Evolutionary conservation across 2,797 vertebrate genomes (phyloP).

Genomic region (Muscicapa comitata): DNA sequence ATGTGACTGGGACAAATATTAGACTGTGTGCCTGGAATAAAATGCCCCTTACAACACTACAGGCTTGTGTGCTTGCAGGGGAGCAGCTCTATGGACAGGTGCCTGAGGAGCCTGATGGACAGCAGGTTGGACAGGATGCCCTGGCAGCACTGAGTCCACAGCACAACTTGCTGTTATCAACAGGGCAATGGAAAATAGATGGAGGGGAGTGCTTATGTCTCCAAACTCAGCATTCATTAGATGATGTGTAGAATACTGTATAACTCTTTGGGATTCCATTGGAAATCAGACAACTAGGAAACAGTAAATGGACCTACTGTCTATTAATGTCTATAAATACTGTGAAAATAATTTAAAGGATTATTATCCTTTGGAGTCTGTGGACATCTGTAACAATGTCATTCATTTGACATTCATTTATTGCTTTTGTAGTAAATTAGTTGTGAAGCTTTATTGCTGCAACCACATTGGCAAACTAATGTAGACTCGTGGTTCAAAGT

Average conservation of each 20-base stretch:
- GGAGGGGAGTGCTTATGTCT: background rate
- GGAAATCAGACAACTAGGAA: background rate
- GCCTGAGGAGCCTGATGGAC: background rate
- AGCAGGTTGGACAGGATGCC: background rate
- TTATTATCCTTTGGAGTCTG: background rate
- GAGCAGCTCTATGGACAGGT: background rate
- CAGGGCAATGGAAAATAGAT: background rate
- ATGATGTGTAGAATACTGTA: background rate
- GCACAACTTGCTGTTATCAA: fast-evolving
- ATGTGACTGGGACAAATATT: background rate
- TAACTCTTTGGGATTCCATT: background rate
- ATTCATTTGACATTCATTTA: background rate
- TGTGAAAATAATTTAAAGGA: background rate
- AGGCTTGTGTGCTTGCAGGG: background rate
- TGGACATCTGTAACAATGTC: background rate
- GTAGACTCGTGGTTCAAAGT: background rate
- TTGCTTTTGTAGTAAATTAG: background rate
- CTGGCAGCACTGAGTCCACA: background rate
- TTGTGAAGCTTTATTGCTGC: background rate
- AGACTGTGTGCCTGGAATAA: background rate
- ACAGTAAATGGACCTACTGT: background rate
- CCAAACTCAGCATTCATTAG: background rate
- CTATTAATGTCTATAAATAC: background rate
- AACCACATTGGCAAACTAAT: background rate
- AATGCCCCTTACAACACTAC: background rate